Percentiles rank a stretch among this genome's conserved stretches.
Evolutionary conservation across 2,797 vertebrate species (phyloP).

Genomic region (Acanthis flammea): DNA sequence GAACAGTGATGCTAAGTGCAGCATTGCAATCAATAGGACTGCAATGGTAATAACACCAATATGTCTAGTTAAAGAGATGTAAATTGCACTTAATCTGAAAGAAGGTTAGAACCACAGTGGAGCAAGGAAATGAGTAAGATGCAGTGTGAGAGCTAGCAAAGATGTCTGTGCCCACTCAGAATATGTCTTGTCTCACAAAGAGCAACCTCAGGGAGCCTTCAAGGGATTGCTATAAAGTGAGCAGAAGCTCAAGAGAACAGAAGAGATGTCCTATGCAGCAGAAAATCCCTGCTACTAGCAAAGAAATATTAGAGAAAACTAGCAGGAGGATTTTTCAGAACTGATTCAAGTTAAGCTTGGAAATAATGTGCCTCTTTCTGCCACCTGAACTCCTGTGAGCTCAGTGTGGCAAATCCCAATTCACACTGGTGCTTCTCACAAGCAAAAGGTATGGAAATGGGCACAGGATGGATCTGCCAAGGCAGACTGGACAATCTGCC

Average conservation of each 20-base stretch:
- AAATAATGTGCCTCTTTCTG: neutral
- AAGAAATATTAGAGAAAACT: conserved; percentile 6
- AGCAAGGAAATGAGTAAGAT: conserved; percentile 35
- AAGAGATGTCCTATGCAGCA: neutral
- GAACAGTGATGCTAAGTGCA: conserved; percentile 67
- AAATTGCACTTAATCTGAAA: conserved; percentile 66
- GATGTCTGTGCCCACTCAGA: conserved; percentile 34
- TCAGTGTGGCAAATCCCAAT: neutral
- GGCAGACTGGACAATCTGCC: neutral
- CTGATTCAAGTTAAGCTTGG: neutral
- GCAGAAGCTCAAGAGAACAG: conserved; percentile 7
- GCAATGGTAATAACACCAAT: conserved; percentile 65
- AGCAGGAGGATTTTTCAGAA: neutral
- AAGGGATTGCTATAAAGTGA: neutral
- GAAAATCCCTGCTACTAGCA: conserved; percentile 1
- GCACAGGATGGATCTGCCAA: neutral
- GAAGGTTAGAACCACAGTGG: conserved; percentile 47
- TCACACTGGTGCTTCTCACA: accelerated
- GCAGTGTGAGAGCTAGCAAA: neutral
- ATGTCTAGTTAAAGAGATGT: conserved; percentile 69
- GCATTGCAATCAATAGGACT: conserved; percentile 63
- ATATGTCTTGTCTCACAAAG: conserved; percentile 27
- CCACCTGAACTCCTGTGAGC: neutral
- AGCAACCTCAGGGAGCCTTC: conserved; percentile 27
- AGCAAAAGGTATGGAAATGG: neutral